A percentile compares a stretch with the other conserved stretches of the same genome.
Conservation (phyloP, 2,113 vertebrate genomes). For the Leuciscus idus region DNA sequence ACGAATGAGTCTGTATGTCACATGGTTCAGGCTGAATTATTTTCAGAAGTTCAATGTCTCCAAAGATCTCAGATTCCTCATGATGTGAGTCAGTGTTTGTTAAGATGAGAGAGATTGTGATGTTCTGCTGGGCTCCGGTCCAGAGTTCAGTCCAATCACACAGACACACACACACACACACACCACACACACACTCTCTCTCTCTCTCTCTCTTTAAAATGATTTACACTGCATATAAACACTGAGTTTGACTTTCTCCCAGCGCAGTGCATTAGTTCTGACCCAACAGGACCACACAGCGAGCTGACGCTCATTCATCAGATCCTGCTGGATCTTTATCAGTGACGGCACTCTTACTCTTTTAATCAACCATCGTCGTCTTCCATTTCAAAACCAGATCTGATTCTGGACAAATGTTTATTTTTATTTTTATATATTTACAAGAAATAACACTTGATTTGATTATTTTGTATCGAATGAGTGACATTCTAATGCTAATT, state of each 20-base stretch:
- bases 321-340: background rate
- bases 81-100: background rate
- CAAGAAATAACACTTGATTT: no score
- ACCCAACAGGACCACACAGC: constrained; percentile 75
- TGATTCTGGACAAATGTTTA: no score
- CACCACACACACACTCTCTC: background rate
- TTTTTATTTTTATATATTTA: no score
- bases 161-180: background rate
- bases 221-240: constrained; percentile 73
- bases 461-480: no score
- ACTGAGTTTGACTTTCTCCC: constrained; percentile 59
- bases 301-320: background rate
- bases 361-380: background rate
- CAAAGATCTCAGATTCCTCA: background rate
- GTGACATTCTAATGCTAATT: no score
- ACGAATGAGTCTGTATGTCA: background rate
- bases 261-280: constrained; percentile 65
- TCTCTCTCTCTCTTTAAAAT: background rate
- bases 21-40: background rate
- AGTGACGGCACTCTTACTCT: background rate
- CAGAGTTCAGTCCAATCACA: constrained; percentile 66
- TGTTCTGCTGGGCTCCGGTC: background rate
- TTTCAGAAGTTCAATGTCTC: no score
- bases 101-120: background rate
- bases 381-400: background rate